phyloP scores from a whole-genome alignment of 2,888 invertebrate species.

The Labia minor region DNA sequence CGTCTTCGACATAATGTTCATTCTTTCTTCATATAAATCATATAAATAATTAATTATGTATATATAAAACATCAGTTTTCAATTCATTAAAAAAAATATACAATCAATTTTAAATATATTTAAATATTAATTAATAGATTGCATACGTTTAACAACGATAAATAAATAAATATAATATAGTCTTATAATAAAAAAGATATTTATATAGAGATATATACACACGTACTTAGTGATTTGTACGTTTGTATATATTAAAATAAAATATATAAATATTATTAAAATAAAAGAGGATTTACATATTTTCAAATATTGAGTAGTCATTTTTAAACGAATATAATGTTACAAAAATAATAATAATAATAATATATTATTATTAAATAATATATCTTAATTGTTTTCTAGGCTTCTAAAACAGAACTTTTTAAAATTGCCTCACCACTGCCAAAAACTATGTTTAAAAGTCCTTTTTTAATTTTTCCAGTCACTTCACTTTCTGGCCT shows the following conservation, averaged over 20 bases:
- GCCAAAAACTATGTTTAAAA: constrained; percentile 1
- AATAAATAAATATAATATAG: too few relatives aligned
- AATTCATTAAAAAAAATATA: neutral
- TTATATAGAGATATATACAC: too few relatives aligned
- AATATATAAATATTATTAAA: neutral
- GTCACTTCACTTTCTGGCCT: constrained; percentile 1
- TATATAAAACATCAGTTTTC: neutral
- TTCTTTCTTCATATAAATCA: neutral
- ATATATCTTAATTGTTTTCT: constrained; percentile 2
- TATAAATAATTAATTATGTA: neutral
- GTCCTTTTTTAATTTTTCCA: neutral
- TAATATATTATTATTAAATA: neutral
- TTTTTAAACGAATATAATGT: constrained; percentile 13
- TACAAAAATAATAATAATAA: neutral
- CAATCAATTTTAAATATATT: constrained; percentile 13
- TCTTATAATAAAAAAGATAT: neutral
- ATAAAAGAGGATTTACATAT: constrained; percentile 8
- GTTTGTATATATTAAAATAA: neutral
- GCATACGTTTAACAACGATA: constrained; percentile 13
- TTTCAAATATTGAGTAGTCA: constrained; percentile 13
- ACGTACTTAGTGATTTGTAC: too few relatives aligned
- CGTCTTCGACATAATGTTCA: neutral
- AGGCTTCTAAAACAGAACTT: constrained; percentile 9
- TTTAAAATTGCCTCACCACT: constrained; percentile 13
- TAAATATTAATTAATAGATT: neutral